Conservation (phyloP, 2,113 vertebrate genomes). For the Pseudolaguvia tuberculata region DNA sequence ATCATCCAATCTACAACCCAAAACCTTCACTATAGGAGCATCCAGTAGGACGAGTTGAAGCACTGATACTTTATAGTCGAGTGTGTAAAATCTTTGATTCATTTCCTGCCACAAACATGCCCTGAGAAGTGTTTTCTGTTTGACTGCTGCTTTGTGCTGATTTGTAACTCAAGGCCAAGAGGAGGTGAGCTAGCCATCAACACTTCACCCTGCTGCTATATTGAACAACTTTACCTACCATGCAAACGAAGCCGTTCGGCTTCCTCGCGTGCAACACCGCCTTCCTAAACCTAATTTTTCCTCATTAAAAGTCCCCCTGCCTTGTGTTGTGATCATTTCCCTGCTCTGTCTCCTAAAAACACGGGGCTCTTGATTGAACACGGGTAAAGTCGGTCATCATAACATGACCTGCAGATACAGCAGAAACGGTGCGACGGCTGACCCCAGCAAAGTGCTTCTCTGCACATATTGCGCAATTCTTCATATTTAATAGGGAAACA, state of each 20-base stretch:
- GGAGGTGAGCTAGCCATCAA: constrained; percentile 1
- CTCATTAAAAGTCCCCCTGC: constrained; percentile 54
- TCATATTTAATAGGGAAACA: constrained; percentile 56
- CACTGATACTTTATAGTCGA: not conserved
- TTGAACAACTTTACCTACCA: constrained; percentile 30
- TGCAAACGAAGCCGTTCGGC: constrained; percentile 33
- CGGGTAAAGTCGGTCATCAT: constrained; percentile 51
- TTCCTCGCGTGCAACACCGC: constrained; percentile 14
- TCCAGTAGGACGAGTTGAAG: too few relatives aligned
- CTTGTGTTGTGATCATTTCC: constrained; percentile 50
- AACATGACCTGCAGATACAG: constrained; percentile 51
- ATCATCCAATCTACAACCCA: too few relatives aligned
- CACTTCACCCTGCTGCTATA: not conserved
- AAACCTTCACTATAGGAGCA: too few relatives aligned
- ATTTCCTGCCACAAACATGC: not conserved
- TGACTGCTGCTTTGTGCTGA: not conserved
- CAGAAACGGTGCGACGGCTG: constrained; percentile 40
- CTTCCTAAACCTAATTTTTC: constrained; percentile 44
- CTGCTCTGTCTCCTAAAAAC: constrained; percentile 40
- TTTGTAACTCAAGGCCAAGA: not conserved
- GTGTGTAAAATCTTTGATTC: not conserved
- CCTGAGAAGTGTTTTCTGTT: not conserved
- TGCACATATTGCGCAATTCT: constrained; percentile 51
- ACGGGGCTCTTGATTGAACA: constrained; percentile 42
- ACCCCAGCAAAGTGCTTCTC: constrained; percentile 49